Evolutionary conservation across 2,113 vertebrate genomes (phyloP).

Genomic region (Bathybates hornii): DNA sequence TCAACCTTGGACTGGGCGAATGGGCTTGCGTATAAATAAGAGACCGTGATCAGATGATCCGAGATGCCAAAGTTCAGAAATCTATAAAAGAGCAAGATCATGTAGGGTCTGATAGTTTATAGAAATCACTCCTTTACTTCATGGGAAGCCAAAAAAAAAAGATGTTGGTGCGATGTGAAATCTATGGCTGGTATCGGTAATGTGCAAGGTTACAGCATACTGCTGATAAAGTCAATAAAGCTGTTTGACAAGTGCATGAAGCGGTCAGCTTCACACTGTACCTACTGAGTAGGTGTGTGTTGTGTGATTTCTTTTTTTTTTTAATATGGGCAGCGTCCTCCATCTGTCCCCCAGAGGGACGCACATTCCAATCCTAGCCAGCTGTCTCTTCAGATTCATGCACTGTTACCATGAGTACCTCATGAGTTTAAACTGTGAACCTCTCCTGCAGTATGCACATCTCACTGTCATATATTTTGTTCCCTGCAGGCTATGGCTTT

Average conservation of each 20-base stretch:
- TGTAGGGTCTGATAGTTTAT: neutral
- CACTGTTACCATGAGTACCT: neutral
- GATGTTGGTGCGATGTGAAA: neutral
- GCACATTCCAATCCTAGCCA: neutral
- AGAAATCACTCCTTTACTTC: neutral
- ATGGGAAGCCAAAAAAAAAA: neutral
- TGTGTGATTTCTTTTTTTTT: neutral
- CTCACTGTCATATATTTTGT: conserved; percentile 2
- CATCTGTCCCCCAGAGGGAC: conserved; percentile 13
- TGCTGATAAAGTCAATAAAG: neutral
- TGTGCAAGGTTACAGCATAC: neutral
- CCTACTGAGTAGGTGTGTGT: neutral
- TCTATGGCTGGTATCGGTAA: neutral
- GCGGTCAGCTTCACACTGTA: neutral
- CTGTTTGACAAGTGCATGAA: neutral
- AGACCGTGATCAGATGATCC: neutral
- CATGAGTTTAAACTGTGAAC: neutral
- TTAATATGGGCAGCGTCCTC: conserved; percentile 3
- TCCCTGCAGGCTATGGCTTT: conserved; percentile 84
- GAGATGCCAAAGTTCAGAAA: neutral
- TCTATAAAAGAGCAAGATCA: rapidly evolving
- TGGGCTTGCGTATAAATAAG: rapidly evolving
- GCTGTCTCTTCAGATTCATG: neutral
- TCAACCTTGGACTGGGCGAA: neutral
- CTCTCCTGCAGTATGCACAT: neutral